phyloP scores from a whole-genome alignment of 53 echinoderm and acorn worm genomes.

The Henricia sp. region DNA sequence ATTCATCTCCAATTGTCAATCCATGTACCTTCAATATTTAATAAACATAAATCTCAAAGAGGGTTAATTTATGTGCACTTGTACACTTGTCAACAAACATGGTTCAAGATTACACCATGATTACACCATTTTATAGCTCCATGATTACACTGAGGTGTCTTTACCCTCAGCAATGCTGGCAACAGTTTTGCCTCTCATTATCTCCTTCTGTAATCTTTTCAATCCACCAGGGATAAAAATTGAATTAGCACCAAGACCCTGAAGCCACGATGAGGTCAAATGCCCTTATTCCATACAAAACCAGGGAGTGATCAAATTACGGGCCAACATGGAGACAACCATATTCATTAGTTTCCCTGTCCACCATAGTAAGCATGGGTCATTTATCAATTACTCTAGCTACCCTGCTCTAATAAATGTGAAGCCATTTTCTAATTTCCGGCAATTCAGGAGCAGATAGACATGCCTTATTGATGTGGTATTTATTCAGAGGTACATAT shows the following conservation, averaged over 20 bases:
- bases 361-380: not conserved
- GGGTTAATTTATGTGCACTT: too few species aligned
- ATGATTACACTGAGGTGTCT: too few species aligned
- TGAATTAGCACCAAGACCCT: slow-evolving; percentile 19
- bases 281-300: not conserved
- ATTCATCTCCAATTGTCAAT: too few species aligned
- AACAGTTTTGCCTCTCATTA: slow-evolving; percentile 18
- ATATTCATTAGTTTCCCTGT: slow-evolving; percentile 12
- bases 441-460: slow-evolving; percentile 1
- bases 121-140: too few species aligned
- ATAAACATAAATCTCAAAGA: too few species aligned
- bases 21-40: too few species aligned
- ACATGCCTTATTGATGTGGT: not conserved
- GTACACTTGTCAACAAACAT: too few species aligned
- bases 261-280: slow-evolving; percentile 14
- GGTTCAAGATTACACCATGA: too few species aligned
- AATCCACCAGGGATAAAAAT: slow-evolving; percentile 13
- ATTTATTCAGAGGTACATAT: not conserved
- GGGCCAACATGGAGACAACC: slow-evolving; percentile 5
- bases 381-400: slow-evolving; percentile 29
- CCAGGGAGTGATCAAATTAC: slow-evolving; percentile 45
- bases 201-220: slow-evolving; percentile 33
- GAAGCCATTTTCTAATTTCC: slow-evolving; percentile 50
- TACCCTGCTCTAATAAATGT: not conserved
- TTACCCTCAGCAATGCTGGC: too few species aligned